Evolutionary conservation across 2,888 invertebrate species (phyloP), one percentile per base, ranked within the genome.

Genomic region (Andrena chrysosceles): DNA sequence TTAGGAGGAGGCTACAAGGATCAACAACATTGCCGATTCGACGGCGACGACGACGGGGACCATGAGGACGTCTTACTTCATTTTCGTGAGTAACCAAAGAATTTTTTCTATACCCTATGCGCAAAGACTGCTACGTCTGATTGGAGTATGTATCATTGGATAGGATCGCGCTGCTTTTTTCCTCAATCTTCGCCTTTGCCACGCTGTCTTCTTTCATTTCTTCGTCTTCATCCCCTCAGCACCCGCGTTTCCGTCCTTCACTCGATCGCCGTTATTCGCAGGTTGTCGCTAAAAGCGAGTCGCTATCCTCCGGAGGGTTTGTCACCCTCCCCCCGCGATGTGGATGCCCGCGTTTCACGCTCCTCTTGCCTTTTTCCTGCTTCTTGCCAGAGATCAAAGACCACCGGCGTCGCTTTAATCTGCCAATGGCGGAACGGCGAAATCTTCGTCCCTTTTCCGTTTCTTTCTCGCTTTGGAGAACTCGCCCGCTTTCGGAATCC

Each of bases 331-430:
- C 54, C 56, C 2, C 23, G 20, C 62, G 33, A n/a, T 33, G 63
- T 48, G 48, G 62, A 42, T 67, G 64, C 42, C 73, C 60, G 59
- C 71, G 73, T 77, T 81, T 85, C 71, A 63, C 67, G 67, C 42
- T 71, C 67, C 33, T 63, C 84, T 69, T 60, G 10, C 54, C 76
- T 49, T 71, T 60, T 70, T 77, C 71, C 75, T 71, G 59, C 74
- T 77, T 79, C 82, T 72, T 60, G 67, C 62, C 77, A 29, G 68
- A 87, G 87, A 90, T 90, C 89, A 90, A 90, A 90, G 90, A 79
- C 83, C 70, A 69, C 67, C 62, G 62, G 56, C 74, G 79, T 78
- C 83, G 70, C 84, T 90, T 90, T 89, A 89, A 90, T 90, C 89
- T 89, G 85, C 86, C 90, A 88, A 89, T 88, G 90, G 81, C 84